phyloP scores from a whole-genome alignment of 1,140 invertebrate genomes.

The Macrostomum lignano region DNA sequence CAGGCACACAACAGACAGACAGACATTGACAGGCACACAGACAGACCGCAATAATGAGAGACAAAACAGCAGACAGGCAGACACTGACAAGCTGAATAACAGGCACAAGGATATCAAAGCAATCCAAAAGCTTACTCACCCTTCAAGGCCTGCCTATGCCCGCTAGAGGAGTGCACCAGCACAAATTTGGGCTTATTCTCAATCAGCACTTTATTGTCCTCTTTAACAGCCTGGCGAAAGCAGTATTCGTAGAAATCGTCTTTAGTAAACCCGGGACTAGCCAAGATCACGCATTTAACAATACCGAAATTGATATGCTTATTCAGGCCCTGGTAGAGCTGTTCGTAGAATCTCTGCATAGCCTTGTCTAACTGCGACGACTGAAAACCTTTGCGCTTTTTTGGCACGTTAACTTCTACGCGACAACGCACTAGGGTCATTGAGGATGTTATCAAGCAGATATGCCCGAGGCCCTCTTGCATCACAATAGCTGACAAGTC shows the following conservation, averaged over 20 bases:
- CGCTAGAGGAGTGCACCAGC: conserved; percentile 75
- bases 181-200: conserved; percentile 89
- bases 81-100: no score
- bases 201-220: conserved; percentile 54
- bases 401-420: conserved; percentile 73
- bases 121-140: no score
- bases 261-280: conserved; percentile 85
- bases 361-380: conserved; percentile 84
- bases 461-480: conserved; percentile 67
- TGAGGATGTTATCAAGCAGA: conserved; percentile 76
- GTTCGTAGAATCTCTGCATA: conserved; percentile 66
- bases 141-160: conserved; percentile 89
- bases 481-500: conserved; percentile 85
- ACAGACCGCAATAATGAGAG: no score
- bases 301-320: conserved; percentile 79
- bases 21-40: no score
- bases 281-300: conserved; percentile 78
- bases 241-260: conserved; percentile 84
- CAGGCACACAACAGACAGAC: no score
- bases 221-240: conserved; percentile 58
- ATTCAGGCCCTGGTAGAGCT: conserved; percentile 66
- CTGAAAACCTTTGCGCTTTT: conserved; percentile 63
- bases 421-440: conserved; percentile 89
- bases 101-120: no score
- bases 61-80: no score